phyloP scores from a whole-genome alignment of 2,888 invertebrate species.

The Cyclophora albipunctata region DNA sequence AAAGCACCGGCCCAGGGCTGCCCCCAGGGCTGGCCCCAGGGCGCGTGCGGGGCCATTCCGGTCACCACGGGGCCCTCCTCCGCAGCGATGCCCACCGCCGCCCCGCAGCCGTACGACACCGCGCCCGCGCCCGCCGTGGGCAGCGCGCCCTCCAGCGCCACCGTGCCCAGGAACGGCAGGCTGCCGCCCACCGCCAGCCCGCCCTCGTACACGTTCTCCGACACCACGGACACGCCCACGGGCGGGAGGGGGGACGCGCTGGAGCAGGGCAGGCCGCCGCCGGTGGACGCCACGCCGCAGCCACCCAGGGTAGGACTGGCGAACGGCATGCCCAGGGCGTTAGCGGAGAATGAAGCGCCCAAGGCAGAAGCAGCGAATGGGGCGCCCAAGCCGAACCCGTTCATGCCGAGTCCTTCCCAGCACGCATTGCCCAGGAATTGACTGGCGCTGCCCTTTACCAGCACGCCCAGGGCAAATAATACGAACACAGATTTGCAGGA shows the following conservation, averaged over 20 bases:
- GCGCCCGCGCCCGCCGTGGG: constrained; percentile 26
- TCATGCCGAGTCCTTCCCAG: neutral
- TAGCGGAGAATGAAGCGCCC: constrained; percentile 1
- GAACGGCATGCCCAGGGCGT: constrained; percentile 9
- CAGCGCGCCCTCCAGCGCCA: constrained; percentile 26
- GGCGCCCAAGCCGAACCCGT: constrained; percentile 25
- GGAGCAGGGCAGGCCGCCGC: constrained; percentile 23
- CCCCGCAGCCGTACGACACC: constrained; percentile 28
- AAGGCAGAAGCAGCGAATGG: constrained; percentile 4
- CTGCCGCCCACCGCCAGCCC: constrained; percentile 23
- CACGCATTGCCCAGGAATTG: no score
- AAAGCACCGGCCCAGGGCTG: constrained; percentile 10
- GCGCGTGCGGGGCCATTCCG: constrained; percentile 5
- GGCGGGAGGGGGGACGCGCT: constrained; percentile 28
- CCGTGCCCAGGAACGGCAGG: constrained; percentile 33
- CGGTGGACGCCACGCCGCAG: constrained; percentile 22
- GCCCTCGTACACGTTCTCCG: constrained; percentile 32
- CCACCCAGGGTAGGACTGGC: constrained; percentile 9
- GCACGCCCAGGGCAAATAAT: no score
- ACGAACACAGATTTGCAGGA: no score
- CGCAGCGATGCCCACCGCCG: constrained; percentile 14
- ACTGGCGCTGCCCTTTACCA: no score
- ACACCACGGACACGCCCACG: constrained; percentile 24
- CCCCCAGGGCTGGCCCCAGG: constrained; percentile 5
- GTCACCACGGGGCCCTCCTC: constrained; percentile 16